Base-by-base conservation (phyloP, 92 coral and sea anemone species). In the Siderastrea siderea region DNA sequence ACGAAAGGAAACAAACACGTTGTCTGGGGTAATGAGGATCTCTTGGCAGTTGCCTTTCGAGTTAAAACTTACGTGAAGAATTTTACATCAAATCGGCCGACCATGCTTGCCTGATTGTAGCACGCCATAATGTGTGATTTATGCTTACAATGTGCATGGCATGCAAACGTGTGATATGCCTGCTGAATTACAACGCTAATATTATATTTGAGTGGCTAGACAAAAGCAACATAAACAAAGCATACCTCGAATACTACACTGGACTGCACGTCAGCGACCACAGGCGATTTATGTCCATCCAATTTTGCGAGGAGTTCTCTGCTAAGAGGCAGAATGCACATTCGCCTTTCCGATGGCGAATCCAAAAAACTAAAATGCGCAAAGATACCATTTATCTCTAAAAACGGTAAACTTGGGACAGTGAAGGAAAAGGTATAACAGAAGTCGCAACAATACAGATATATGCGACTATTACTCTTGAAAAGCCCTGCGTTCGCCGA, bases 161-260 rank as follows among this genome's bases (percentile, higher is more conserved):
- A 11, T 54, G 6, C 59, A 11, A 54, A 54, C 11, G 59, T 54
- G 59, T 54, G 59, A 54, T 54, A 54, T 5, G 6, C 11, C 11
- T 11, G 11, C 59, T 54, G 7, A 54, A 54, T 54, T 54, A 54
- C 59, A 11, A 54, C 11, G 59, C 59, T 5, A 54, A 11, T 5
- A 6, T 11, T 6, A 54, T 5, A 5, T 5, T 11, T 11, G 11
- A 54, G 11, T 5, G 11, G 7, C 47, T 71, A 15, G 14, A 1
- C 1, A 3, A 19, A 71, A 12, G 52, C 4, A 51, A 45, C 52
- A 45, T 16, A 54, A 45, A 55, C n/a, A 7, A 49, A 47, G 38
- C 64, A 50, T 38, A 83, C 87, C 87, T 83, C 50, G 62, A 83
- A 55, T 53, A 69, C 26, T 26, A 52, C 79, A 55, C 87, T 83